A percentile compares a stretch with the other conserved stretches of the same genome.
These are phyloP conservation scores for Vesta saturnalis DNA, from an alignment of 2,888 invertebrate genomes.

Conservation along the genomic window DNA sequence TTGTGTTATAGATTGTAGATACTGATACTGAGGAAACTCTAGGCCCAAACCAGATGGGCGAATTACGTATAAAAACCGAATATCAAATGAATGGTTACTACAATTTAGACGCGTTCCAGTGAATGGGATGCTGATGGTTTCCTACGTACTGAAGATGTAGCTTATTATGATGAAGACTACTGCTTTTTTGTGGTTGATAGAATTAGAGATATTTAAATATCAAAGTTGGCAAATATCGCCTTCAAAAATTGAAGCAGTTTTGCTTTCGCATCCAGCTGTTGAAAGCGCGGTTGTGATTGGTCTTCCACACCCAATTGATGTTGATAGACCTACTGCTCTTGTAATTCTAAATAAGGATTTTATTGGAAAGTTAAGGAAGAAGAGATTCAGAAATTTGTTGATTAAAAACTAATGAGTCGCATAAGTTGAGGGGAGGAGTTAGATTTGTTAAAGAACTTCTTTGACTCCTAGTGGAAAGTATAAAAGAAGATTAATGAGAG, in stretches of 20 bases:
- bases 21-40: conserved; percentile 60
- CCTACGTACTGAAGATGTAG: not conserved
- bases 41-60: conserved; percentile 64
- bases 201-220: not conserved
- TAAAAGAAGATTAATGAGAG: too few species aligned
- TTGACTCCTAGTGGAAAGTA: too few species aligned
- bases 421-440: too few species aligned
- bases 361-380: not conserved
- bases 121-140: not conserved
- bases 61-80: conserved; percentile 63
- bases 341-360: not conserved
- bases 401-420: not conserved
- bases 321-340: not conserved
- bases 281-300: not conserved
- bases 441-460: too few species aligned
- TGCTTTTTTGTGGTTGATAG: not conserved
- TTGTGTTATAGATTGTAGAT: conserved; percentile 63
- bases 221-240: conserved; percentile 1
- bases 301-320: not conserved
- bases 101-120: conserved; percentile 57
- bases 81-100: conserved; percentile 61
- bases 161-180: not conserved
- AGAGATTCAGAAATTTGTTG: not conserved
- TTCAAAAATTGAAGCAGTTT: not conserved
- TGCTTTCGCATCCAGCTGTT: not conserved